Evolutionary conservation across 2,888 invertebrate species (phyloP), one percentile per base, ranked within the genome.

Genomic region (Hydrotaea cyrtoneurina): DNA sequence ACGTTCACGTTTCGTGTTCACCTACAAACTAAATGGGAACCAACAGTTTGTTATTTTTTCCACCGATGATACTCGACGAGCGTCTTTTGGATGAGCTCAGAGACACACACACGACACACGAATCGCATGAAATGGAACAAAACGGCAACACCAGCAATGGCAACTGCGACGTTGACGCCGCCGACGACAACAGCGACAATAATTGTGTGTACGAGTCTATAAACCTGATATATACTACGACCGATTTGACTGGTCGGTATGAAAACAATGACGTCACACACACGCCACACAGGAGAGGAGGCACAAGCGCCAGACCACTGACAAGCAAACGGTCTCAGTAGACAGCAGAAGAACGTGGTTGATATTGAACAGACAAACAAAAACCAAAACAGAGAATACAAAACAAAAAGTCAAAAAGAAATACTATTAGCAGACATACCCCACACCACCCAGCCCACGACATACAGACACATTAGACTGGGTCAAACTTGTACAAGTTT

Each of bases 1-100:
- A 88, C 90, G 87, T 88, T 85, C 87, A 73, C 89, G 90, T 88
- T 89, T 87, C 87, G 86, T 89, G 89, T 89, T 88, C 88, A 87
- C 85, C 85, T 87, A 79, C 87, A 87, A 89, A 90, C 90, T 90
- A 87, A 90, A 80, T 55, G 46, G 46, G 46, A 85, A 55, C 59
- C 62, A 80, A 79, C 79, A 39, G 57, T 83, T 79, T 73, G 76
- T 76, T 80, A 46, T 43, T 76, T 55, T 82, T 76, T 83, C 66
- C 57, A 73, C 72, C 69, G 50, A 21, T 50, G 50, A 21, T 50
- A 46, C 46, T 59, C 36, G 31, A 62, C 55, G 21, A 36, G 23
- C 39, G 64, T 36, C 73, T 55, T 2, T 4, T 53, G 46, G 79
- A 85, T 85, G 85, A 85, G 85, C 85, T 85, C 82, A 82, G 82